Percentiles rank a stretch among this genome's conserved stretches.
Conservation (phyloP, 2,888 invertebrate species). For the Pterostichus niger region DNA sequence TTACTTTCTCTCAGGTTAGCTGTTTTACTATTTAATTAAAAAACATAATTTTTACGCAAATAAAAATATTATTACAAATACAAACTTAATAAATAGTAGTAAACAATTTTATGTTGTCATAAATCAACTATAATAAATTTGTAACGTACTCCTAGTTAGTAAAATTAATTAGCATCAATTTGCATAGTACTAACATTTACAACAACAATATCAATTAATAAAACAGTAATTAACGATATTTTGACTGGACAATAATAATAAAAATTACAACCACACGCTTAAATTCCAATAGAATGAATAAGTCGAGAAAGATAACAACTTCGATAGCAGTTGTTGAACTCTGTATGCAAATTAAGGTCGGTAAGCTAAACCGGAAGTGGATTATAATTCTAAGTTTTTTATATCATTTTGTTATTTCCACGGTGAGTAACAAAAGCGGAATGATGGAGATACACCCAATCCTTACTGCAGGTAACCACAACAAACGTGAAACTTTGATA, state of each 20-base stretch:
- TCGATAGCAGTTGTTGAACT: slow-evolving; percentile 30
- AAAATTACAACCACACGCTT: neutral
- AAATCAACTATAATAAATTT: no score
- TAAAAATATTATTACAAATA: no score
- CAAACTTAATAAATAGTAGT: no score
- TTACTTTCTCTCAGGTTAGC: no score
- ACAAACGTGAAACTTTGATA: slow-evolving; percentile 30
- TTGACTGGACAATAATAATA: neutral
- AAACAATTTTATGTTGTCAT: no score
- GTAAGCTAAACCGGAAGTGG: slow-evolving; percentile 27
- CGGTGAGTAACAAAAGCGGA: slow-evolving; percentile 25
- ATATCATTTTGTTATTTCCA: slow-evolving; percentile 38
- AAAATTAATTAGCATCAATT: neutral
- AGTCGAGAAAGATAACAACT: neutral
- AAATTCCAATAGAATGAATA: slow-evolving; percentile 33
- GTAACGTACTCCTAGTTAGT: no score
- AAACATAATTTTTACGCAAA: no score
- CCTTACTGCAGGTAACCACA: slow-evolving; percentile 24
- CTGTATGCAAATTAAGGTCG: slow-evolving; percentile 40
- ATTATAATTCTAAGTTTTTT: slow-evolving; percentile 45
- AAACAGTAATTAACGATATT: slow-evolving; percentile 1
- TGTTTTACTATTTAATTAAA: no score
- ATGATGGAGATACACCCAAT: neutral
- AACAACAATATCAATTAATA: slow-evolving; percentile 9
- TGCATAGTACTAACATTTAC: neutral